Base-by-base conservation (phyloP, 2,113 vertebrate genomes). In the Pangasianodon gigas region DNA sequence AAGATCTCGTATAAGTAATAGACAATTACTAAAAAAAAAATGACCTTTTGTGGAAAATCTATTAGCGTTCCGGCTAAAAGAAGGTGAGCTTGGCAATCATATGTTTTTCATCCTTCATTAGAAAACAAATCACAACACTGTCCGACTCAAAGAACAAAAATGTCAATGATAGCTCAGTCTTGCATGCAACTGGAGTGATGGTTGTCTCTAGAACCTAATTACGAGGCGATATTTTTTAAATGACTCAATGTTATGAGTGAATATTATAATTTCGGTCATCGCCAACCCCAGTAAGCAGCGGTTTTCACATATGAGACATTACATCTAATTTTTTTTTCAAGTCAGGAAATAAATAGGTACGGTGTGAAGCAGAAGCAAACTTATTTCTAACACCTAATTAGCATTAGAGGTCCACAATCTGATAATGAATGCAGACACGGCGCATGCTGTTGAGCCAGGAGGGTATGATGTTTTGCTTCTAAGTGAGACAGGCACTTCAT, bases 101-200 rank as follows among this genome's bases (percentile, higher is more conserved):
- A 46, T 37, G 13, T 87, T 51, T 75, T 89, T 62, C 56, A 85
- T 56, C 24, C 8, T 65, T 85, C 62, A 71, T 81, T 82, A 82
- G 46, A 86, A 90, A 82, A 46, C 84, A 86, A 56, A 86, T 56
- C 32, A 82, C 51, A 84, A 65, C 10, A 67, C 71, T 86, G n/a
- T 85, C n/a, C n/a, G 26, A 58, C 52, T 75, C 54, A 29, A 83
- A 83, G 62, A 83, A 58, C 85, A 87, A n/a, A 90, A 87, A 90
- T 48, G 79, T 83, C 85, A 87, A 16, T 84, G 85, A 80, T 75
- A 60, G 83, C 32, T 84, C 44, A 87, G 29, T 84, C 52, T 44
- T 77, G 89, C 67, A 51, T 84, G 74, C 84, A 56, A 19, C 56
- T 69, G 7, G 48, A 86, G 44, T 71, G 37, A n/a, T n/a, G 74